Evolutionary conservation across 1,140 invertebrate genomes (phyloP).

Genomic region (Zaprionus nigranus): DNA sequence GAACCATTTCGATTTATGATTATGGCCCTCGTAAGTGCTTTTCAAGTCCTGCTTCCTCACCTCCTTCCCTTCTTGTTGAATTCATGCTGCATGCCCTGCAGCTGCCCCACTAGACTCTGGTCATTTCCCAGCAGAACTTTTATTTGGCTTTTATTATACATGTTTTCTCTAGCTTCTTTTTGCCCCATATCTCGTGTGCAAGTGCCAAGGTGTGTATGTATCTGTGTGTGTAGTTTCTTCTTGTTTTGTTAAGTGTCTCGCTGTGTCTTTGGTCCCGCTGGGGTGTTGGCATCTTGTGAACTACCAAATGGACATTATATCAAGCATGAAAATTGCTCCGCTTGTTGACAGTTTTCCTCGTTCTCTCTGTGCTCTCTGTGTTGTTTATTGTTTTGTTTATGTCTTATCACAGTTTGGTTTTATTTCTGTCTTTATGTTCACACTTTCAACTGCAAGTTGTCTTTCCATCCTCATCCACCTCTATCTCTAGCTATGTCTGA

Average conservation of each 20-base stretch:
- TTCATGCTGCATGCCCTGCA: not conserved
- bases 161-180: conserved; percentile 37
- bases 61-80: not conserved
- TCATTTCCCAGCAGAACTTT: not conserved
- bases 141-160: conserved; percentile 8
- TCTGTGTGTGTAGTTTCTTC: conserved; percentile 9
- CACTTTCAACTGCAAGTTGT: conserved; percentile 46
- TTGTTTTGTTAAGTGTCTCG: conserved; percentile 21
- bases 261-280: conserved; percentile 36
- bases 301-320: conserved; percentile 57
- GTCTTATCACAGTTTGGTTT: conserved; percentile 38
- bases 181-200: conserved; percentile 6
- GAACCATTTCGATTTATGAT: not conserved
- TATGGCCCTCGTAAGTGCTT: not conserved
- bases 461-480: not conserved
- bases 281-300: conserved; percentile 49
- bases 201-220: not conserved
- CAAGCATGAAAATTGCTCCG: conserved; percentile 67
- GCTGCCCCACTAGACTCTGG: not conserved
- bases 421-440: conserved; percentile 42
- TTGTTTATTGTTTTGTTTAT: conserved; percentile 59
- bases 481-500: conserved; percentile 25
- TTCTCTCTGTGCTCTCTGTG: conserved; percentile 19
- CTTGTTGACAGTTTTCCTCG: conserved; percentile 54
- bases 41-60: not conserved